Evolutionary conservation across 2,797 vertebrate genomes (phyloP).

Genomic region (Prunella strophiata): DNA sequence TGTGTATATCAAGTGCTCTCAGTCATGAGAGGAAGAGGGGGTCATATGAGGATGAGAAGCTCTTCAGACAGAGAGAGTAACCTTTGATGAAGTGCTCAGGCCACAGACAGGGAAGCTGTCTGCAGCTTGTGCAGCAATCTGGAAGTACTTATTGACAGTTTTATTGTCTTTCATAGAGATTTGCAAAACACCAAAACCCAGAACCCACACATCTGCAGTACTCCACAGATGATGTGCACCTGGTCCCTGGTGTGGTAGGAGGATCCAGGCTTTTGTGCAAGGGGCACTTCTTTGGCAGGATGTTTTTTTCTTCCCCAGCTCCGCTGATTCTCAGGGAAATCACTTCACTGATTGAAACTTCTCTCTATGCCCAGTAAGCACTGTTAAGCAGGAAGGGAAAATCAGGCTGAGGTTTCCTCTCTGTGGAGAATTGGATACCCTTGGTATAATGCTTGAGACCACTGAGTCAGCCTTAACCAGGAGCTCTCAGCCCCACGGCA

Average conservation of each 20-base stretch:
- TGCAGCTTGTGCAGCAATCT: not conserved
- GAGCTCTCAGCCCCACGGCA: rapidly evolving
- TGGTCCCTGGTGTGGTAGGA: not conserved
- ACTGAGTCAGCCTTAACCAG: not conserved
- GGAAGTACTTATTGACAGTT: not conserved
- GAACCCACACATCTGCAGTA: not conserved
- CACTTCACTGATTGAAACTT: not conserved
- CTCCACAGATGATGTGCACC: not conserved
- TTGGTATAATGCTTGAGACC: not conserved
- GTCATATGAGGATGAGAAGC: slow-evolving; percentile 11
- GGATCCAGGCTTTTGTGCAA: not conserved
- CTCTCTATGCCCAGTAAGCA: not conserved
- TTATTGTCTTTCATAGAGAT: not conserved
- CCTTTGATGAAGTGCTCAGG: not conserved
- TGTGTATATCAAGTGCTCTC: not conserved
- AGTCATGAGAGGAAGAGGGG: not conserved
- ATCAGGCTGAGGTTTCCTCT: not conserved
- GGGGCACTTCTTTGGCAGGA: not conserved
- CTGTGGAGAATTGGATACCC: not conserved
- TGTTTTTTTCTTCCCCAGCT: not conserved
- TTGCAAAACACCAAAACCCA: not conserved
- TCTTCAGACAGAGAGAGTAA: not conserved
- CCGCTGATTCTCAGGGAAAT: not conserved
- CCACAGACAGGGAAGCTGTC: not conserved
- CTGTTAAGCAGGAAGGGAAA: not conserved